Evolutionary conservation across 2,888 invertebrate genomes (phyloP).

Genomic region (Stegophylla sp.): DNA sequence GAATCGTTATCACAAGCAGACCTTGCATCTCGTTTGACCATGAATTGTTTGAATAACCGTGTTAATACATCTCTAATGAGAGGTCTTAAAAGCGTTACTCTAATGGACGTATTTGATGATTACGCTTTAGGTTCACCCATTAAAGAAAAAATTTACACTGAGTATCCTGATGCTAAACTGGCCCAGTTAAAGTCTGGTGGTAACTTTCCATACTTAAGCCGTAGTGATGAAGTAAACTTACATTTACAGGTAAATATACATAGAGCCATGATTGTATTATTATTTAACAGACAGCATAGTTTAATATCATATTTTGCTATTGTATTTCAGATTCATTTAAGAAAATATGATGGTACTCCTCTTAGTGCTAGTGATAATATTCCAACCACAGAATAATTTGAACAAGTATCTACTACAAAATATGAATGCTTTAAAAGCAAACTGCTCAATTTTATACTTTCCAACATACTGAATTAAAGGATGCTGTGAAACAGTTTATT

Average conservation of each 20-base stretch:
- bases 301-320: neutral
- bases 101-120: conserved; percentile 89
- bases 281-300: neutral
- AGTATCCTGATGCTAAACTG: conserved; percentile 83
- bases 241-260: conserved; percentile 76
- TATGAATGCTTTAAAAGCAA: neutral
- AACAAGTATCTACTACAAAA: neutral
- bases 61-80: conserved; percentile 78
- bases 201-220: conserved; percentile 88
- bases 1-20: conserved; percentile 83
- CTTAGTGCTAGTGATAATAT: conserved; percentile 68
- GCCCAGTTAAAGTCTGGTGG: conserved; percentile 89
- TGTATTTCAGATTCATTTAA: conserved; percentile 72
- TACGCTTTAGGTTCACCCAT: conserved; percentile 80
- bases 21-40: conserved; percentile 82
- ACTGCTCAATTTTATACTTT: conserved; percentile 21
- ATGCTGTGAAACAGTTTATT: neutral
- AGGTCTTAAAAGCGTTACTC: conserved; percentile 74
- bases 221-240: conserved; percentile 86
- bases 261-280: neutral
- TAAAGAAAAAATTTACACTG: conserved; percentile 82
- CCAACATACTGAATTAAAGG: conserved; percentile 4
- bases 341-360: conserved; percentile 74
- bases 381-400: conserved; percentile 11
- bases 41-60: conserved; percentile 82